Evolutionary conservation across 1,140 invertebrate genomes (phyloP).

Genomic region (Archivesica marissinica): DNA sequence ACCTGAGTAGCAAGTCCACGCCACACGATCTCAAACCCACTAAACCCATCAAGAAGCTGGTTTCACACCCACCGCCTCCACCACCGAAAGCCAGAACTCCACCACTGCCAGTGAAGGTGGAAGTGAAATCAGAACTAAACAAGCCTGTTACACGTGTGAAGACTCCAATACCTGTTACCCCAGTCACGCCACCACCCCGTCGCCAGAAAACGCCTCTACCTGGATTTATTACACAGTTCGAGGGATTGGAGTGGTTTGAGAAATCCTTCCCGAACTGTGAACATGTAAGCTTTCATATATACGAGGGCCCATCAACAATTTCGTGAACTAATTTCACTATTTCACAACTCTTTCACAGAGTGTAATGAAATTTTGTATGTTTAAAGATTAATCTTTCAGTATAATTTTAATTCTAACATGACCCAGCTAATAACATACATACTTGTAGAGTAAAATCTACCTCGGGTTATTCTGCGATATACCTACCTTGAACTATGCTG

Average conservation of each 20-base stretch:
- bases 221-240: constrained; percentile 81
- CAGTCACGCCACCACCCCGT: constrained; percentile 67
- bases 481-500: no score
- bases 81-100: constrained; percentile 48
- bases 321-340: no score
- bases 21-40: constrained; percentile 64
- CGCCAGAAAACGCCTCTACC: constrained; percentile 78
- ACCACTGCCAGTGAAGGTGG: not conserved
- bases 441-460: no score
- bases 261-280: constrained; percentile 80
- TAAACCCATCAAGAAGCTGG: constrained; percentile 67
- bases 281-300: not conserved
- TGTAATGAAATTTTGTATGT: no score
- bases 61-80: constrained; percentile 39
- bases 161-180: constrained; percentile 37
- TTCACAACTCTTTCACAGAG: no score
- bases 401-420: no score
- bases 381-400: no score
- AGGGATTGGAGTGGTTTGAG: constrained; percentile 81
- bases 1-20: constrained; percentile 48
- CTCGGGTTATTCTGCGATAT: no score
- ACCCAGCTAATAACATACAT: no score
- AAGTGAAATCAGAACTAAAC: not conserved
- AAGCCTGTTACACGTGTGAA: not conserved
- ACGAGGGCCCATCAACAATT: no score